Evolutionary conservation across 2,113 vertebrate species (phyloP).

Genomic region (Procavia capensis): DNA sequence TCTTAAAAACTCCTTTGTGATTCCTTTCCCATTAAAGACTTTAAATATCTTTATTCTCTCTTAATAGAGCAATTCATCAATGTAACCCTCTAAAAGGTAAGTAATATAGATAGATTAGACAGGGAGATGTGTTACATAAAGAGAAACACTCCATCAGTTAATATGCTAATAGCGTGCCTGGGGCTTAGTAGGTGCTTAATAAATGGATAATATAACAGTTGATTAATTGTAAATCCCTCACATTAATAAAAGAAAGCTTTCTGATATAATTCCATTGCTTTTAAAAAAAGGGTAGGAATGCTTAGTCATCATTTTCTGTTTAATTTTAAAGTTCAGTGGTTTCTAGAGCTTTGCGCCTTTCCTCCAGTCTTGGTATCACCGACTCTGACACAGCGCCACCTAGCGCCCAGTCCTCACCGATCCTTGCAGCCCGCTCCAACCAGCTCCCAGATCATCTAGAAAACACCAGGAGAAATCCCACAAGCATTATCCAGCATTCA

Average conservation of each 20-base stretch:
- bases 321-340: conserved; percentile 12
- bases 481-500: not conserved
- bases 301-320: conserved; percentile 75
- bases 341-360: not conserved
- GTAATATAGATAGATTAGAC: conserved; percentile 84
- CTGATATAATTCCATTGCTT: conserved; percentile 76
- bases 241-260: conserved; percentile 80
- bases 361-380: not conserved
- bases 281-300: conserved; percentile 80
- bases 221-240: conserved; percentile 76
- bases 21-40: conserved; percentile 77
- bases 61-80: conserved; percentile 87
- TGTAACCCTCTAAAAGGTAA: conserved; percentile 80
- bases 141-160: conserved; percentile 78
- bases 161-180: conserved; percentile 63
- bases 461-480: not conserved
- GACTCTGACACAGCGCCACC: conserved; percentile 73
- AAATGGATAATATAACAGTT: conserved; percentile 58
- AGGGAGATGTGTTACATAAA: conserved; percentile 57
- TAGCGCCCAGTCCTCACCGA: not conserved
- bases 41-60: conserved; percentile 81
- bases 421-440: not conserved
- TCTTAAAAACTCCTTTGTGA: conserved; percentile 70
- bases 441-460: not conserved
- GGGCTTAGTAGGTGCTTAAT: conserved; percentile 70